These are phyloP conservation scores for Lasaia peninsularis DNA, from an alignment of 1,140 invertebrate genomes.

Conservation along the genomic window DNA sequence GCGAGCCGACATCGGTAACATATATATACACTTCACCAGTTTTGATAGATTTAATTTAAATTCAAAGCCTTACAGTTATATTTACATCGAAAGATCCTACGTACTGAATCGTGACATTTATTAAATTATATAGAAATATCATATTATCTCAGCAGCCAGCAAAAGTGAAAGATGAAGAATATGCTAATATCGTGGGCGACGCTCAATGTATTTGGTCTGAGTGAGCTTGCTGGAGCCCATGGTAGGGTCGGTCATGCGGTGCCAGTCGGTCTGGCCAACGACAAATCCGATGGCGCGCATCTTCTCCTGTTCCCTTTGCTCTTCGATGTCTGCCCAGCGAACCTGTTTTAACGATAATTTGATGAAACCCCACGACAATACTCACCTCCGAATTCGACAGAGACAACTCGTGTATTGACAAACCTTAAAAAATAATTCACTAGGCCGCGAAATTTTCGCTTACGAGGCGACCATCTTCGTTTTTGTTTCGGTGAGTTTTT, in stretches of 20 bases:
- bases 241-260: slow-evolving; percentile 94
- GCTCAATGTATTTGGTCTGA: slow-evolving; percentile 95
- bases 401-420: slow-evolving; percentile 8
- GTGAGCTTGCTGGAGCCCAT: slow-evolving; percentile 92
- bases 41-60: no score
- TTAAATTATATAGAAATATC: not conserved
- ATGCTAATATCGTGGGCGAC: slow-evolving; percentile 52
- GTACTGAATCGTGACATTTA: not conserved
- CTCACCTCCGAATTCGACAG: slow-evolving; percentile 12
- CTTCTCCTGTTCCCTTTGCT: slow-evolving; percentile 91
- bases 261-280: slow-evolving; percentile 96
- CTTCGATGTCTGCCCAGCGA: slow-evolving; percentile 98
- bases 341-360: slow-evolving; percentile 83
- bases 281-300: slow-evolving; percentile 96
- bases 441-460: not conserved
- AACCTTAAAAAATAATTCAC: not conserved
- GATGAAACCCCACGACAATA: slow-evolving; percentile 44
- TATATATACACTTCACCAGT: no score
- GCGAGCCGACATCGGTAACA: no score
- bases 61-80: no score
- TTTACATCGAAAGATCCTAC: no score
- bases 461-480: not conserved
- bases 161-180: not conserved
- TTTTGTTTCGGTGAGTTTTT: no score
- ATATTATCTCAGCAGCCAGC: not conserved